These are phyloP conservation scores for Ernsta delagoae DNA, from an alignment of 2,888 invertebrate species.

Conservation along the genomic window DNA sequence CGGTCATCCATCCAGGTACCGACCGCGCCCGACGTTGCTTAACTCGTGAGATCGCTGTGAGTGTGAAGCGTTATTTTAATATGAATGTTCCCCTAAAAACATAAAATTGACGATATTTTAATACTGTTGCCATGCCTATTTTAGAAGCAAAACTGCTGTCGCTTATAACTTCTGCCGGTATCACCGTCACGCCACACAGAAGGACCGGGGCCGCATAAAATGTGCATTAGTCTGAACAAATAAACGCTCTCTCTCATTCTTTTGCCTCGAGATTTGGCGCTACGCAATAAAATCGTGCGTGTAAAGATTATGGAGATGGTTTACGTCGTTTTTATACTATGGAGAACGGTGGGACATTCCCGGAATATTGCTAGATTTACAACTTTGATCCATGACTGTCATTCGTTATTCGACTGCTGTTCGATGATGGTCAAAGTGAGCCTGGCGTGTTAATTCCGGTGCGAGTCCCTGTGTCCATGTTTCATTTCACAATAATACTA, in stretches of 20 bases:
- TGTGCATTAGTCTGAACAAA: constrained; percentile 82
- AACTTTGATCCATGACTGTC: background rate
- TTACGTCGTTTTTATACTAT: background rate
- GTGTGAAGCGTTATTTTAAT: too few species aligned
- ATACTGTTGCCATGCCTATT: too few species aligned
- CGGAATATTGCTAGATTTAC: background rate
- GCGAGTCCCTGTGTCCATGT: too few species aligned
- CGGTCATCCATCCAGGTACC: too few species aligned
- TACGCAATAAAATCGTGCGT: constrained; percentile 31
- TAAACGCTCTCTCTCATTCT: constrained; percentile 79
- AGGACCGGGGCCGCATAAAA: constrained; percentile 76
- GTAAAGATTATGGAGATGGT: constrained; percentile 12
- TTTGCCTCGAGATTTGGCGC: constrained; percentile 57
- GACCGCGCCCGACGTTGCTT: too few species aligned
- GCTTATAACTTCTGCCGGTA: constrained; percentile 46
- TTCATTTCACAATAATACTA: too few species aligned
- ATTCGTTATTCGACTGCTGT: too few species aligned
- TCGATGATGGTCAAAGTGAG: too few species aligned
- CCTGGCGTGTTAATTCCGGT: too few species aligned
- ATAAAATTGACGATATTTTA: too few species aligned
- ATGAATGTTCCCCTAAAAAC: too few species aligned
- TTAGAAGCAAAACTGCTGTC: background rate
- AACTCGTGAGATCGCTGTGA: too few species aligned
- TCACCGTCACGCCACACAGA: constrained; percentile 78
- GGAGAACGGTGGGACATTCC: background rate